Percentiles rank a stretch among this genome's conserved stretches.
These are phyloP conservation scores for Silurus asotus DNA, from an alignment of 2,113 vertebrate species.

Conservation along the genomic window DNA sequence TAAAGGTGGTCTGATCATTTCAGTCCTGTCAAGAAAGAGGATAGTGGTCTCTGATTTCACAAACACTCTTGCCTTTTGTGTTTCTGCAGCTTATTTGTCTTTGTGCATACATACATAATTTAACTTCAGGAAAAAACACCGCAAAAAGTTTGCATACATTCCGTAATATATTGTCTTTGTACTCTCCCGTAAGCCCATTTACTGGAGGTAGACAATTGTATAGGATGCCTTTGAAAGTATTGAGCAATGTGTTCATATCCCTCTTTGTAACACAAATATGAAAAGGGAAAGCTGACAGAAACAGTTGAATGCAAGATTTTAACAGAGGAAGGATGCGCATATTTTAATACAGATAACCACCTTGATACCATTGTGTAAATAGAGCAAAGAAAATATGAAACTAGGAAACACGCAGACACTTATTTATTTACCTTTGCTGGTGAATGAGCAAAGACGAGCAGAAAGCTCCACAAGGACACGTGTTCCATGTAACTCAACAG, in stretches of 20 bases:
- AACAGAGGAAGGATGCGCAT: not conserved
- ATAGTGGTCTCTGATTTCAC: not conserved
- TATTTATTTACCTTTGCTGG: not conserved
- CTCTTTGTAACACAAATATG: not conserved
- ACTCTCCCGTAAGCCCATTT: not conserved
- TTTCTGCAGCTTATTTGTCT: not conserved
- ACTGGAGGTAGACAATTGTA: not conserved
- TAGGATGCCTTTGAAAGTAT: too few species aligned
- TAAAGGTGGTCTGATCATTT: not conserved
- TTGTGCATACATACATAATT: not conserved
- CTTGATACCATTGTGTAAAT: not conserved
- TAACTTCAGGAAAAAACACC: not conserved
- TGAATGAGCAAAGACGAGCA: not conserved
- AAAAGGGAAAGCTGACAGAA: not conserved
- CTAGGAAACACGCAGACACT: not conserved
- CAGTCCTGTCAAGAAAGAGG: not conserved
- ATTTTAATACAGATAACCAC: not conserved
- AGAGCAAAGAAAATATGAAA: not conserved
- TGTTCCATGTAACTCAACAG: conserved; percentile 8
- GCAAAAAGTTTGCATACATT: not conserved
- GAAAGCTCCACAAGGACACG: not conserved
- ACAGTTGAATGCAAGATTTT: not conserved
- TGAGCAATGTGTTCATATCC: not conserved
- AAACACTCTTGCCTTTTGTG: conserved; percentile 14
- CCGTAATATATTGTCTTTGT: not conserved